These are phyloP conservation scores for Todiramphus chloris DNA, from an alignment of 2,113 vertebrate species.

Conservation along the genomic window DNA sequence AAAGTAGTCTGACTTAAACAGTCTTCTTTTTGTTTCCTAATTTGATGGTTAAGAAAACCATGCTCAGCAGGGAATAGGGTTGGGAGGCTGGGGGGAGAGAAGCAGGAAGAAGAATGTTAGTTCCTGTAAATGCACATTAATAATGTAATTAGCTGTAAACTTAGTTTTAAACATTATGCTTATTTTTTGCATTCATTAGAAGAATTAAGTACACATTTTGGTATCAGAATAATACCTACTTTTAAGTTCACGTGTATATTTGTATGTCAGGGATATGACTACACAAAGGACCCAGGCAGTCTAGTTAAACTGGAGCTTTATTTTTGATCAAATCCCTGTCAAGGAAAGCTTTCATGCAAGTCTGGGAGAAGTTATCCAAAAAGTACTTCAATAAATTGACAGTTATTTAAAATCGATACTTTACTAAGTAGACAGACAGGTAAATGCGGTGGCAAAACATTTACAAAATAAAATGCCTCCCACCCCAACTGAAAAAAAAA, in stretches of 20 bases:
- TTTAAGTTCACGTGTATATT: not conserved
- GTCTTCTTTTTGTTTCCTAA: constrained; percentile 41
- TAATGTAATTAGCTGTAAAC: not conserved
- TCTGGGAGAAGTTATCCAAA: not conserved
- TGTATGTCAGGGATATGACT: not conserved
- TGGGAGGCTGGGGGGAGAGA: not conserved
- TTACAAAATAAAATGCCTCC: not conserved
- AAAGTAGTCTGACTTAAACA: constrained; percentile 39
- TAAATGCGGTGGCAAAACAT: not conserved
- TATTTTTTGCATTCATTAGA: not conserved
- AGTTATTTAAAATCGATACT: not conserved
- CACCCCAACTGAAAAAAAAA: not conserved
- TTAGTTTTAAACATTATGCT: not conserved
- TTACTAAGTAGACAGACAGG: not conserved
- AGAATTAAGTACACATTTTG: not conserved
- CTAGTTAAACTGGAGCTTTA: not conserved
- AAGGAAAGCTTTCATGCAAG: not conserved
- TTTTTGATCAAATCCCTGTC: not conserved
- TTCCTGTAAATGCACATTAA: not conserved
- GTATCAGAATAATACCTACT: not conserved
- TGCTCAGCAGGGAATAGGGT: not conserved
- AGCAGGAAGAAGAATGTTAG: not conserved
- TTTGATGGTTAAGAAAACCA: constrained; percentile 1
- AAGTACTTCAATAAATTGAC: not conserved
- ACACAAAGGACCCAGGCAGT: not conserved